A percentile compares a stretch with the other conserved stretches of the same genome.
Evolutionary conservation across 2,888 invertebrate species (phyloP).

Genomic region (Xestia xanthographa): DNA sequence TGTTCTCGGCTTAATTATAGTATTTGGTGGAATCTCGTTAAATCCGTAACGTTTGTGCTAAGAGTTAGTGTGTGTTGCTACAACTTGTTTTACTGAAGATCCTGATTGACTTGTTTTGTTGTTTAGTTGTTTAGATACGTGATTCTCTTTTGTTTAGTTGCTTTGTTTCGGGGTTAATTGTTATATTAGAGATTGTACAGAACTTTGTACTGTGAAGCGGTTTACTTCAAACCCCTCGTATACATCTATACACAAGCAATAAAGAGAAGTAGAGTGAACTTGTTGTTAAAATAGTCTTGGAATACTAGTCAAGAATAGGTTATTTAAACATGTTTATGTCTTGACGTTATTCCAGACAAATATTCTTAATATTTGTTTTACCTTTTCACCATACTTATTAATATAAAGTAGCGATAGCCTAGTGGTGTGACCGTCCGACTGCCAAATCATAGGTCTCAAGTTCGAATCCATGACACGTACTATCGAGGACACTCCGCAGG

Average conservation of each 20-base stretch:
- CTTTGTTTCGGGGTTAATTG: conserved; percentile 20
- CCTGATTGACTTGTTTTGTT: conserved; percentile 41
- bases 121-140: conserved; percentile 8
- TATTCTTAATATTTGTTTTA: background rate
- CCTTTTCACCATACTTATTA: background rate
- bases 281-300: background rate
- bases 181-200: background rate
- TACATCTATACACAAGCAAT: background rate
- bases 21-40: conserved; percentile 35
- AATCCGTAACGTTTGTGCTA: conserved; percentile 35
- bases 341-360: background rate
- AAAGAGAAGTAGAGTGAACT: background rate
- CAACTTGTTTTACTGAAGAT: conserved; percentile 38
- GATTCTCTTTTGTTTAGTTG: conserved; percentile 20
- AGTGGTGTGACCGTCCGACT: too few relatives aligned
- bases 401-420: background rate
- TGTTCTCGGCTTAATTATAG: conserved; percentile 49
- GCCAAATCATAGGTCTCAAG: too few relatives aligned
- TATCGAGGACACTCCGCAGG: too few relatives aligned
- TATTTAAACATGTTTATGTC: background rate
- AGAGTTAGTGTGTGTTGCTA: conserved; percentile 44
- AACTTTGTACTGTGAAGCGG: background rate
- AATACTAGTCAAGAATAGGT: background rate
- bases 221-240: background rate
- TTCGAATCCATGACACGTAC: too few relatives aligned